Base-by-base conservation (phyloP, 2,888 invertebrate genomes). In the Galerucella calmariensis region DNA sequence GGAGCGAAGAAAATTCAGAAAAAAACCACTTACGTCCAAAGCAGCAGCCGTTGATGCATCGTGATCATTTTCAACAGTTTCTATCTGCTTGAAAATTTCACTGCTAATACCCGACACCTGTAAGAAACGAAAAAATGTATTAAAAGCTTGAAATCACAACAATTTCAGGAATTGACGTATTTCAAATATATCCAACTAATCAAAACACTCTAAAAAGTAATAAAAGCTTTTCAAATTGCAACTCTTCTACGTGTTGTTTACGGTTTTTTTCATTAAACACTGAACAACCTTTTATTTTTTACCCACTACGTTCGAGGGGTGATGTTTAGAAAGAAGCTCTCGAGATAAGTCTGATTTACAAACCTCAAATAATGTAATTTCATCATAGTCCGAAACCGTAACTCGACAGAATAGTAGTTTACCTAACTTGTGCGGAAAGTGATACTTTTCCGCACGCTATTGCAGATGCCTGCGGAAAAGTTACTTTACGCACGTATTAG, bases 71-170 rank as follows among this genome's bases (percentile, higher is more conserved):
- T 97, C 97, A 83, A 97, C 95, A 86, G 96, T 95, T 90, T 97
- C 97, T 92, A 97, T 95, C 92, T 97, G 97, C 85, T 96, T 94
- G 91, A 97, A 97, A 89, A 97, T 97, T 90, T 97, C 97, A 87
- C 95, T 95, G 88, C 96, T 96, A 86, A 97, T 97, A 86, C 97
- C 97, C 88, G 97, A 97, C 87, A 97, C 97, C 95, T 95, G 89
- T 69, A 88, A 88, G 69, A 68, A 77, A 59, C 70, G 6, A 46
- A 46, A 48, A 41, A 48, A 66, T 0, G 20, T 14, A 67, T 20
- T n/a, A 20, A 51, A 41, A 41, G 35, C 35, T 41, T 2, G 61
- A 69, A n/a, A 51, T 2, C 11, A 48, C 48, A 48, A 48, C 14
- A 56, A 24, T 10, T 27, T 35, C 6, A 35, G 35, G 35, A 35